Conservation (phyloP, 2,888 invertebrate species). For the Orgyia antiqua region DNA sequence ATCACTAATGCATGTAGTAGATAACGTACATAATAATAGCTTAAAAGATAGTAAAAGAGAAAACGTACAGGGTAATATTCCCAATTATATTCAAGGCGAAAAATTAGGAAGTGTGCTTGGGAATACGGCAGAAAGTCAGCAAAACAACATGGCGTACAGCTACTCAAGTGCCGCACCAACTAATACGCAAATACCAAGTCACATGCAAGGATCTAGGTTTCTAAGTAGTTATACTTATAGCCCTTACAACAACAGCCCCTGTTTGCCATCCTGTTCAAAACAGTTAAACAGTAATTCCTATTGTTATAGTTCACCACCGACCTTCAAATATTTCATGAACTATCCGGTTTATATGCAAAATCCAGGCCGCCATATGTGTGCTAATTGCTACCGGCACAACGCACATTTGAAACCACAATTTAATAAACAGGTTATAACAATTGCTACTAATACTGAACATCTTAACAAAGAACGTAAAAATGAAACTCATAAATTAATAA, state of each 20-base stretch:
- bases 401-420: constrained; percentile 14
- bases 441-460: constrained; percentile 50
- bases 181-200: neutral
- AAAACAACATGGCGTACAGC: neutral
- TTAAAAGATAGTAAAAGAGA: neutral
- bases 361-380: constrained; percentile 36
- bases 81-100: too few relatives aligned
- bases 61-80: neutral
- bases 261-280: constrained; percentile 37
- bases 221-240: constrained; percentile 51
- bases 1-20: constrained; percentile 18
- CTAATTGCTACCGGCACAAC: constrained; percentile 36
- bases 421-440: constrained; percentile 27
- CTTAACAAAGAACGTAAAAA: constrained; percentile 23
- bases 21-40: neutral
- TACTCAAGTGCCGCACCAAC: neutral
- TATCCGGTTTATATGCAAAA: constrained; percentile 51
- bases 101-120: neutral
- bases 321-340: constrained; percentile 43
- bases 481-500: constrained; percentile 58
- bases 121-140: neutral
- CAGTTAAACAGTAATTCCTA: constrained; percentile 31
- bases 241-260: constrained; percentile 41
- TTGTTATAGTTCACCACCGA: constrained; percentile 25
- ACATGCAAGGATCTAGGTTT: constrained; percentile 38